Conservation (phyloP, 2,797 vertebrate genomes). For the Syngnathus rostellatus region DNA sequence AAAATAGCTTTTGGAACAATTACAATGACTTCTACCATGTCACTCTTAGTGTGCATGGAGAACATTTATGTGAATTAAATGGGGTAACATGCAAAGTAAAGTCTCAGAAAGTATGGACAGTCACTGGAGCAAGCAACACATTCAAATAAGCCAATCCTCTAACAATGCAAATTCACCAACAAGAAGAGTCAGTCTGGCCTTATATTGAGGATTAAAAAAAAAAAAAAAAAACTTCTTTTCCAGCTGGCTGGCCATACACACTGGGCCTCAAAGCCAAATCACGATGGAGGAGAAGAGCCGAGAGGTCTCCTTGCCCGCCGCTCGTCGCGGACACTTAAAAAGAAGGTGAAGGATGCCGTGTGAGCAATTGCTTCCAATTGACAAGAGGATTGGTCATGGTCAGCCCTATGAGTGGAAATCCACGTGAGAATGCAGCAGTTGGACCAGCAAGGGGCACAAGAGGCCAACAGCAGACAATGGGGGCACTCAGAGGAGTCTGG, state of each 20-base stretch:
- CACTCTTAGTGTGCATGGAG: no score
- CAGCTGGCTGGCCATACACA: slow-evolving; percentile 61
- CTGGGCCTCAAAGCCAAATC: slow-evolving; percentile 64
- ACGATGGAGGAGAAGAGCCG: slow-evolving; percentile 50
- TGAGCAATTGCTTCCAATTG: slow-evolving; percentile 72
- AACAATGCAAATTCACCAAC: slow-evolving; percentile 53
- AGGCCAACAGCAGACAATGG: slow-evolving; percentile 65
- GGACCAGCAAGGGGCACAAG: slow-evolving; percentile 62
- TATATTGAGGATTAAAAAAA: slow-evolving; percentile 48
- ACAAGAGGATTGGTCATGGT: slow-evolving; percentile 72
- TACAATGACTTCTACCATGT: background rate
- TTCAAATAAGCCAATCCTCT: slow-evolving; percentile 49
- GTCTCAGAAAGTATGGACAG: slow-evolving; percentile 6
- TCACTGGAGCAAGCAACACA: slow-evolving; percentile 29
- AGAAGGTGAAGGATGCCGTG: slow-evolving; percentile 67
- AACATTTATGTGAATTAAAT: background rate
- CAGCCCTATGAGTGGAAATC: slow-evolving; percentile 71
- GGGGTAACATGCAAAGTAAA: background rate
- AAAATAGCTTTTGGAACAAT: background rate
- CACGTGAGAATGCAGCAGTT: slow-evolving; percentile 72
- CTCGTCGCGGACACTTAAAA: slow-evolving; percentile 59
- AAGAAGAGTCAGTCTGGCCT: slow-evolving; percentile 59
- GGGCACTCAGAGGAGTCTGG: slow-evolving; percentile 64
- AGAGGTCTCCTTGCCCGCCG: slow-evolving; percentile 61
- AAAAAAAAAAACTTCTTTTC: slow-evolving; percentile 59